A percentile compares a stretch with the other conserved stretches of the same genome.
These are phyloP conservation scores for Drosophila jambulina DNA, from an alignment of 1,140 invertebrate genomes.

Conservation along the genomic window DNA sequence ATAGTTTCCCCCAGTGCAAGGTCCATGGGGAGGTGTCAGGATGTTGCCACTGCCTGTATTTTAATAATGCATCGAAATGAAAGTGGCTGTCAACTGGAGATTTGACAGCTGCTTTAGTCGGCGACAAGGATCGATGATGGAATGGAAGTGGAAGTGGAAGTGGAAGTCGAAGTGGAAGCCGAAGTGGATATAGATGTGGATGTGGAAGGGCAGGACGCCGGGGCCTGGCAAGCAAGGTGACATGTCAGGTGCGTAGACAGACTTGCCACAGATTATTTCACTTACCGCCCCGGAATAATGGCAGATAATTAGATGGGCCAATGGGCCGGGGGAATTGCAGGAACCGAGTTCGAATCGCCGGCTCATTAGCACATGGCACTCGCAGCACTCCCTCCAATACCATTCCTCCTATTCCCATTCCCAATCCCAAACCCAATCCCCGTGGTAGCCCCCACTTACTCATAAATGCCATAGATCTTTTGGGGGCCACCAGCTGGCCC, in stretches of 20 bases:
- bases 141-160: slow-evolving; percentile 24
- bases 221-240: slow-evolving; percentile 18
- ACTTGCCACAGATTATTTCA: slow-evolving; percentile 61
- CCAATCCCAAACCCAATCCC: not conserved
- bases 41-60: slow-evolving; percentile 76
- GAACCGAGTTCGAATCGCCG: slow-evolving; percentile 27
- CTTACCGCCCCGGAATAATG: slow-evolving; percentile 53
- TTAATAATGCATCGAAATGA: slow-evolving; percentile 83
- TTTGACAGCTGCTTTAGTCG: slow-evolving; percentile 47
- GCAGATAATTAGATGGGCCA: slow-evolving; percentile 44
- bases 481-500: slow-evolving; percentile 71
- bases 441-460: slow-evolving; percentile 45
- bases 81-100: slow-evolving; percentile 80
- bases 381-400: slow-evolving; percentile 11
- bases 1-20: slow-evolving; percentile 26
- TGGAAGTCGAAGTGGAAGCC: slow-evolving; percentile 5
- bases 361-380: slow-evolving; percentile 71
- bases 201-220: not conserved
- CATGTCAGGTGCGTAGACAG: slow-evolving; percentile 62
- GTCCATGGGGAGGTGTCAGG: slow-evolving; percentile 64
- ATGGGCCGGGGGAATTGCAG: not conserved
- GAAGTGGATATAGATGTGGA: slow-evolving; percentile 1
- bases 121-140: slow-evolving; percentile 79
- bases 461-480: slow-evolving; percentile 81
- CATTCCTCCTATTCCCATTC: not conserved